Evolutionary conservation across 2,797 vertebrate species (phyloP).

Genomic region (Eulemur mongoz): DNA sequence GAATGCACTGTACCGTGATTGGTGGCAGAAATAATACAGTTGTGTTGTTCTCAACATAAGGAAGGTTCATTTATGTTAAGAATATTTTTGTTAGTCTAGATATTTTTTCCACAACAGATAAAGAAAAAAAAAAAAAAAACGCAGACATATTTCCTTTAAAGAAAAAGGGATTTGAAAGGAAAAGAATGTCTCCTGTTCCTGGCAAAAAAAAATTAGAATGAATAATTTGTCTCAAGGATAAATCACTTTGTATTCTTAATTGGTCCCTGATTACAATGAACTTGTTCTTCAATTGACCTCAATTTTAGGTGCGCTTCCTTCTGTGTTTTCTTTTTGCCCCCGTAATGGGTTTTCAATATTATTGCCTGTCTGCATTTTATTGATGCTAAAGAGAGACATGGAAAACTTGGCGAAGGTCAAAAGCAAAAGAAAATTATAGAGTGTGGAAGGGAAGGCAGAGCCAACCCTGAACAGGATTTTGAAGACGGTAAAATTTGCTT

Average conservation of each 20-base stretch:
- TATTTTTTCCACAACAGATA: not conserved
- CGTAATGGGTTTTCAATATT: not conserved
- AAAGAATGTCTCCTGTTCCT: not conserved
- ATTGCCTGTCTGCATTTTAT: not conserved
- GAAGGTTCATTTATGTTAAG: not conserved
- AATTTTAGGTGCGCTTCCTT: not conserved
- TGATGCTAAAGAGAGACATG: constrained; percentile 8
- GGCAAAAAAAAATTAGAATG: not conserved
- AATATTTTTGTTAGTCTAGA: not conserved
- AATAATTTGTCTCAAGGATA: not conserved
- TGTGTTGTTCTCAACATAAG: not conserved
- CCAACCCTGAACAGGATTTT: not conserved
- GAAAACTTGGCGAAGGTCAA: not conserved
- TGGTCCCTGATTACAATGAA: not conserved
- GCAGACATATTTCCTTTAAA: not conserved
- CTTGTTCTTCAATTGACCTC: not conserved
- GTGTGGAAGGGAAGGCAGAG: not conserved
- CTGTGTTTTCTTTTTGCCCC: not conserved
- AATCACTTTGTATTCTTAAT: constrained; percentile 1
- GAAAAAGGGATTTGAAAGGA: not conserved
- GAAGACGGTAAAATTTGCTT: constrained; percentile 14
- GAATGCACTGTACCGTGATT: constrained; percentile 27
- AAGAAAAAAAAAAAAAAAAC: not conserved
- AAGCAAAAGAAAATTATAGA: constrained; percentile 7
- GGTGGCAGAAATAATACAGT: not conserved